Evolutionary conservation across 2,888 invertebrate genomes (phyloP), one percentile per base, ranked within the genome.

Genomic region (Drosophila conformis): DNA sequence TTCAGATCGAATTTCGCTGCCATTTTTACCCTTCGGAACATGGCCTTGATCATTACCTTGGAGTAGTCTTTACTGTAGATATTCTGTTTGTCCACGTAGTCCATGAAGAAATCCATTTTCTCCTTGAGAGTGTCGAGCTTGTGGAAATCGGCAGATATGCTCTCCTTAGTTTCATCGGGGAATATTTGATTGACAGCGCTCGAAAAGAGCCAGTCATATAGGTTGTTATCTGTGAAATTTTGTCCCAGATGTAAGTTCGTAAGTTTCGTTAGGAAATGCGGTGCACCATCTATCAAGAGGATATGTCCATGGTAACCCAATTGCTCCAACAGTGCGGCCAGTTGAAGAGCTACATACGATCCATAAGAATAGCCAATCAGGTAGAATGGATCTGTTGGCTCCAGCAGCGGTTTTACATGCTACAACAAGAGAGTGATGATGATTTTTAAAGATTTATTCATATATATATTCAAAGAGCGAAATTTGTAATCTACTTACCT

Each of bases 311-410:
- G 93, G 61, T 94, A 94, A 78, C 96, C 96, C 85, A 94, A 93
- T 10, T 93, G 93, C 92, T 97, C 97, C 42, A 98, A 93, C 86
- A 95, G 94, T 11, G 95, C 93, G 5, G 96, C 96, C 70, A 98
- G 93, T 91, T 98, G 97, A 65, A 98, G 93, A 0, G 96, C 96
- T 27, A 98, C 94, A 29, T 96, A 92, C 0, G 96, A 94, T 52
- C 99, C 99, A 90, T 96, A 98, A 18, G 99, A 99, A 94, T 99
- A 98, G 2, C 97, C 99, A 18, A 97, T 95, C 1, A 99, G 91
- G 69, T 95, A 95, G 93, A 96, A 98, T 0, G 95, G 94, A 38
- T 95, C 94, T 25, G 94, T 94, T 0, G 94, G 69, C 51, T 90
- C 95, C 13, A 94, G 93, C n/a, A 95, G 91, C 15, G 94, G 93